phyloP scores from a whole-genome alignment of 1,140 invertebrate genomes.

The Lordiphosa clarofinis region DNA sequence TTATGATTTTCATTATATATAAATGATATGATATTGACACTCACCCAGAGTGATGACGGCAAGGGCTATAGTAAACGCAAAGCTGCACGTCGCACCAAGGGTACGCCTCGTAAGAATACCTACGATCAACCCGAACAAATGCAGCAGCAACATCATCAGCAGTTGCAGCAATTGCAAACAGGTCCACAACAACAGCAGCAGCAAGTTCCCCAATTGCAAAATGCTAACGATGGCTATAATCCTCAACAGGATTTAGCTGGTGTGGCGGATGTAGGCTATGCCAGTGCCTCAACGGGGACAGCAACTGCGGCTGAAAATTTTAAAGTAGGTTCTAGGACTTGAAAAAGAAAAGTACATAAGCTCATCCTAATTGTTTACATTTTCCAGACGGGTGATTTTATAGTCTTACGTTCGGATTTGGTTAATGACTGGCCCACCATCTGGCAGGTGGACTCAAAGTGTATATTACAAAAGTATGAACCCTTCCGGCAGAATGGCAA shows the following conservation, averaged over 20 bases:
- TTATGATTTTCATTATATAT: slow-evolving; percentile 9
- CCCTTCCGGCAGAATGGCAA: slow-evolving; percentile 90
- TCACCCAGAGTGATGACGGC: slow-evolving; percentile 71
- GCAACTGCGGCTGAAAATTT: slow-evolving; percentile 60
- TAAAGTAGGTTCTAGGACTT: slow-evolving; percentile 45
- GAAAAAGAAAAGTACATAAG: too few species aligned
- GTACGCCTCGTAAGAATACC: slow-evolving; percentile 68
- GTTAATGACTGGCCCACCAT: slow-evolving; percentile 88
- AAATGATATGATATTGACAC: too few species aligned
- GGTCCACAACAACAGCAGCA: slow-evolving; percentile 35
- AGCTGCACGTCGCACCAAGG: slow-evolving; percentile 62
- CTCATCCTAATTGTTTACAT: not conserved
- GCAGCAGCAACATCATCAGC: slow-evolving; percentile 36
- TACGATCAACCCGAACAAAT: slow-evolving; percentile 47
- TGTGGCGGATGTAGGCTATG: slow-evolving; percentile 51
- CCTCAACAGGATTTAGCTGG: slow-evolving; percentile 66
- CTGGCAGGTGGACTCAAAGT: slow-evolving; percentile 93
- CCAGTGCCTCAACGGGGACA: slow-evolving; percentile 38
- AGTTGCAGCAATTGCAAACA: slow-evolving; percentile 36
- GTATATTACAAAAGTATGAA: slow-evolving; percentile 91
- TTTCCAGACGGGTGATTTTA: slow-evolving; percentile 90
- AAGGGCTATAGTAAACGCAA: slow-evolving; percentile 69
- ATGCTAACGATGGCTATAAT: slow-evolving; percentile 51
- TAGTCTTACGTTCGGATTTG: slow-evolving; percentile 89
- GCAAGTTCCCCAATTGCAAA: slow-evolving; percentile 46